Evolutionary conservation across 2,797 vertebrate genomes (phyloP).

Genomic region (Argyrosomus regius): DNA sequence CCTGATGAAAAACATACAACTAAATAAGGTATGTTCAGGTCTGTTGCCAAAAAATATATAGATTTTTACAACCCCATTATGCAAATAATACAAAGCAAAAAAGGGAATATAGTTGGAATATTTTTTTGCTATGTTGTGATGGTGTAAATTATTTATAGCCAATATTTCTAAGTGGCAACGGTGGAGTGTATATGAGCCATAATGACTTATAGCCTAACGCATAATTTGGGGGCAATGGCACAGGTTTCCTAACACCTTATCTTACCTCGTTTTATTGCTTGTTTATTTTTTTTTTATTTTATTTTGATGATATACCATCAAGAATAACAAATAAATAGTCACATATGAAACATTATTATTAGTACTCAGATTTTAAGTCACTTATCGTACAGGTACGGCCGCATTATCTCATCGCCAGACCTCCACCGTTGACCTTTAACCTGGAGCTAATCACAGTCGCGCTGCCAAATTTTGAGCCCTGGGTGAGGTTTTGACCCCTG

Average conservation of each 20-base stretch:
- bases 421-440: conserved; percentile 71
- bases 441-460: conserved; percentile 57
- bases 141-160: conserved; percentile 11
- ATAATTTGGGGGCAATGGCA: conserved; percentile 49
- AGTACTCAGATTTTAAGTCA: conserved; percentile 31
- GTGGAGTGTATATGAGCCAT: conserved; percentile 53
- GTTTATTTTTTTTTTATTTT: neutral
- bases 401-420: conserved; percentile 43
- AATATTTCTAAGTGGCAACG: conserved; percentile 44
- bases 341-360: conserved; percentile 31
- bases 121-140: conserved; percentile 25
- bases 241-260: conserved; percentile 56
- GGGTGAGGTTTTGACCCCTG: conserved; percentile 57
- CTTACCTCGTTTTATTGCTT: conserved; percentile 57
- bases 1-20: conserved; percentile 35
- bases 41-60: conserved; percentile 28
- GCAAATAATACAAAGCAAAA: conserved; percentile 60
- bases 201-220: conserved; percentile 35
- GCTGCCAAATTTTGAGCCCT: conserved; percentile 50
- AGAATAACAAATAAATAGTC: conserved; percentile 64
- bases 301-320: conserved; percentile 31
- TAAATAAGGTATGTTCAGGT: conserved; percentile 42
- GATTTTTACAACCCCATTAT: conserved; percentile 51
- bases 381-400: neutral
- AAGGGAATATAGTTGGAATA: conserved; percentile 25